A percentile compares a stretch with the other conserved stretches of the same genome.
phyloP scores from a whole-genome alignment of 2,113 vertebrate species.

The Colius striatus region DNA sequence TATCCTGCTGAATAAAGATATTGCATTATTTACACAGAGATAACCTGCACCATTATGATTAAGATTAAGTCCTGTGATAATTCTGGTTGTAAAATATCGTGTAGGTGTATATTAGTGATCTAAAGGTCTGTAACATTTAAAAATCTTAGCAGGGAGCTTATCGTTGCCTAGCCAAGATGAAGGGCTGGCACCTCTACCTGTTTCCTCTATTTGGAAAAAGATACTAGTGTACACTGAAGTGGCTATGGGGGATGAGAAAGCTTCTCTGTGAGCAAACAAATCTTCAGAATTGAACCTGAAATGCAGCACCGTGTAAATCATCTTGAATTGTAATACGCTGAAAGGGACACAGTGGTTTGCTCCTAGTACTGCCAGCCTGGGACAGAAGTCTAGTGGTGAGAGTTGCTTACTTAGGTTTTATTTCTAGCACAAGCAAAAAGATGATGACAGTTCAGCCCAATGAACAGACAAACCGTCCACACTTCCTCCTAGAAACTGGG shows the following conservation, averaged over 20 bases:
- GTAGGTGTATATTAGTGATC: background rate
- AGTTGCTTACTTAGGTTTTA: background rate
- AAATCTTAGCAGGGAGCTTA: constrained; percentile 26
- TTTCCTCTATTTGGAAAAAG: background rate
- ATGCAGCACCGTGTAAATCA: background rate
- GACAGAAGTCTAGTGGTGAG: background rate
- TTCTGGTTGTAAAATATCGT: background rate
- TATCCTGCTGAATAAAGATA: constrained; percentile 26
- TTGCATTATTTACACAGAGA: background rate
- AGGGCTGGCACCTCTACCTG: background rate
- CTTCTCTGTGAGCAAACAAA: background rate
- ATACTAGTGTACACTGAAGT: background rate
- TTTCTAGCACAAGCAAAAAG: background rate
- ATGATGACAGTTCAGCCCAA: background rate
- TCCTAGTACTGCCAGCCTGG: background rate
- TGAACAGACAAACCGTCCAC: background rate
- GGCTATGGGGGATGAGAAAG: background rate
- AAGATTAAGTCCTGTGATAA: constrained; percentile 4
- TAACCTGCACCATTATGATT: background rate
- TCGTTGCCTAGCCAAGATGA: background rate
- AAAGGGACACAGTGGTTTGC: background rate
- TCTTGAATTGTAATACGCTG: background rate
- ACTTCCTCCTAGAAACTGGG: background rate
- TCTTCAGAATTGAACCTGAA: constrained; percentile 16
- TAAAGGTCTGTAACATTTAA: background rate